These are phyloP conservation scores for Echinometra lucunter DNA, from an alignment of 53 echinoderm and acorn worm genomes.

Conservation along the genomic window DNA sequence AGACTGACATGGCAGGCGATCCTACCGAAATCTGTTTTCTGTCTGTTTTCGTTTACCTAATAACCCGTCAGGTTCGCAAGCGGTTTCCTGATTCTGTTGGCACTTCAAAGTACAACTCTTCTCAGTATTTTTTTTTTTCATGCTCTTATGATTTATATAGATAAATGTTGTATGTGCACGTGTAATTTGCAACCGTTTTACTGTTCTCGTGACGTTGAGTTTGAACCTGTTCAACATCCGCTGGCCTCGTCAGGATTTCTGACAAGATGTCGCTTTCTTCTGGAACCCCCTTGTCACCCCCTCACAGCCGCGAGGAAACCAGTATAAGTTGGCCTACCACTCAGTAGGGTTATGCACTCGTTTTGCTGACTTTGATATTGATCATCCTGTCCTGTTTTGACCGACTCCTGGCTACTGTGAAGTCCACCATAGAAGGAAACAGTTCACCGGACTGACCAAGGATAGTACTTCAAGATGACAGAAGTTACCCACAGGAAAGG, in stretches of 20 bases:
- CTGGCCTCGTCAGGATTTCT: conserved; percentile 38
- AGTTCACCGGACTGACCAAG: conserved; percentile 62
- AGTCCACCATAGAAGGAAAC: conserved; percentile 76
- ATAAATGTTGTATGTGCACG: not conserved
- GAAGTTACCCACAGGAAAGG: conserved; percentile 65
- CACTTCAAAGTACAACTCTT: not conserved
- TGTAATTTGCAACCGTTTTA: conserved; percentile 31
- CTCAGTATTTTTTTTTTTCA: not conserved
- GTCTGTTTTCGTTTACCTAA: not conserved
- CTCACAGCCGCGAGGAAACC: conserved; percentile 27
- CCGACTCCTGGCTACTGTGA: conserved; percentile 55
- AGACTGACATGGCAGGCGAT: not conserved
- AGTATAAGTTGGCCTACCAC: conserved; percentile 51
- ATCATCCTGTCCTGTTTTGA: conserved; percentile 75
- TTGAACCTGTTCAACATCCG: conserved; percentile 62
- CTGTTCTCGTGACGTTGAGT: conserved; percentile 77
- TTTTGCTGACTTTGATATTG: conserved; percentile 78
- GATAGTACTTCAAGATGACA: conserved; percentile 86
- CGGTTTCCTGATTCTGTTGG: not conserved
- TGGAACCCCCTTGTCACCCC: conserved; percentile 1
- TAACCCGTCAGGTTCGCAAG: not conserved
- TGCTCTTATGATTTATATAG: not conserved
- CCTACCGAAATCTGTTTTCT: not conserved
- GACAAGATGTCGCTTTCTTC: conserved; percentile 23
- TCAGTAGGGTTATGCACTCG: conserved; percentile 69